Evolutionary conservation across 2,113 vertebrate species (phyloP).

Genomic region (Clupea harengus): DNA sequence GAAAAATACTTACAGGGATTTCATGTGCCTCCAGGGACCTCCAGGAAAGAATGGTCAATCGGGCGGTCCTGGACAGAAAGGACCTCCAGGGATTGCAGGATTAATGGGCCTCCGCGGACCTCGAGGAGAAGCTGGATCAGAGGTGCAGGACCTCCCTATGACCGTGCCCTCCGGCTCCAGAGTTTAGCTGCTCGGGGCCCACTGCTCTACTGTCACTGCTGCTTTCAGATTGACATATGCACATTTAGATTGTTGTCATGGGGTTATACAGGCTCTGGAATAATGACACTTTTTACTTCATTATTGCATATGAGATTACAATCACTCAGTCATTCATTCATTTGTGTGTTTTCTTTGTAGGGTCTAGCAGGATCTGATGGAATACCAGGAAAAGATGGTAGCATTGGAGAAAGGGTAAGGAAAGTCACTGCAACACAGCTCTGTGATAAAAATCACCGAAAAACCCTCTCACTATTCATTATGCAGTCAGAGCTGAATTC

Average conservation of each 20-base stretch:
- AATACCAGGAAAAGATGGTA: constrained; percentile 85
- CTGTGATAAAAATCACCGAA: not conserved
- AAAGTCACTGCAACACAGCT: not conserved
- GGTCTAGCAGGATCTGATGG: constrained; percentile 88
- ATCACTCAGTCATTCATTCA: not conserved
- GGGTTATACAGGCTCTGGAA: no score
- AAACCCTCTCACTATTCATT: not conserved
- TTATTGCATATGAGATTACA: not conserved
- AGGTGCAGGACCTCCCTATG: constrained; percentile 65
- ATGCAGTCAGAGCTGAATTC: no score
- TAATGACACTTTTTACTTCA: no score
- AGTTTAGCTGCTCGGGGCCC: not conserved
- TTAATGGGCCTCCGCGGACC: constrained; percentile 84
- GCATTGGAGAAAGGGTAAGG: constrained; percentile 85
- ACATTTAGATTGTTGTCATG: no score
- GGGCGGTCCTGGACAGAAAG: constrained; percentile 81
- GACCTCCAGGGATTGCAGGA: constrained; percentile 83
- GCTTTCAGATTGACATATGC: no score
- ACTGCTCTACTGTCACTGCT: no score
- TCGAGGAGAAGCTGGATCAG: constrained; percentile 87
- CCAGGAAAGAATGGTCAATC: constrained; percentile 87
- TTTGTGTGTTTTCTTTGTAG: constrained; percentile 58
- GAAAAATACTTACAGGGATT: not conserved
- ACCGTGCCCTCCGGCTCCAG: not conserved
- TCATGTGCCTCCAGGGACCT: constrained; percentile 74